These are phyloP conservation scores for Beaufortia kweichowensis DNA, from an alignment of 2,113 vertebrate species.

Conservation along the genomic window DNA sequence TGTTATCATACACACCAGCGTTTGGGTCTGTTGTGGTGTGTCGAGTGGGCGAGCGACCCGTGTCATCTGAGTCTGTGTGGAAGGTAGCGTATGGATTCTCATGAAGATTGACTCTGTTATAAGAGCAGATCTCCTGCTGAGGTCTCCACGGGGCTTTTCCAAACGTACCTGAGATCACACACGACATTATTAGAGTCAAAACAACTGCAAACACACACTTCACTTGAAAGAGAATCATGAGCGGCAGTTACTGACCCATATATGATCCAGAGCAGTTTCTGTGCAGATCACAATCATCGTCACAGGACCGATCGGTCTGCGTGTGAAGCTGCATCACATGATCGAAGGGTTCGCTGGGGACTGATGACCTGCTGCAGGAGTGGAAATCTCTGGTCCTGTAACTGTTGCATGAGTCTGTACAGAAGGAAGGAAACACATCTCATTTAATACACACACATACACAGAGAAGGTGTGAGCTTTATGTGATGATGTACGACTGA, in stretches of 20 bases:
- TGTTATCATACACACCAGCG: slow-evolving; percentile 70
- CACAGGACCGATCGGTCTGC: slow-evolving; percentile 66
- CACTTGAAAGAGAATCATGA: neutral
- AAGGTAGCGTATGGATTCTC: slow-evolving; percentile 73
- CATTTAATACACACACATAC: neutral
- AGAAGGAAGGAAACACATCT: slow-evolving; percentile 41
- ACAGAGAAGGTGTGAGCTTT: neutral
- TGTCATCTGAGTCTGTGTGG: slow-evolving; percentile 72
- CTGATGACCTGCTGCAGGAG: slow-evolving; percentile 60
- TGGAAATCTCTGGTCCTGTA: slow-evolving; percentile 78
- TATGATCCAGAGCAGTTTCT: slow-evolving; percentile 72
- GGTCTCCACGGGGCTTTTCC: slow-evolving; percentile 88
- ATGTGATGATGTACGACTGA: slow-evolving; percentile 37
- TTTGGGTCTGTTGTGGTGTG: slow-evolving; percentile 68
- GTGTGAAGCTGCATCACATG: slow-evolving; percentile 67
- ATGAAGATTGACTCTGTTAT: slow-evolving; percentile 66
- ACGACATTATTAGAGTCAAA: neutral
- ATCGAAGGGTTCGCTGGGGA: slow-evolving; percentile 77
- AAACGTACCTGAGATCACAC: slow-evolving; percentile 84
- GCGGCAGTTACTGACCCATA: slow-evolving; percentile 80
- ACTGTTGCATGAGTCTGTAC: slow-evolving; percentile 73
- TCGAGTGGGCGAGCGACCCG: slow-evolving; percentile 57
- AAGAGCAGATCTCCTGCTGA: slow-evolving; percentile 71
- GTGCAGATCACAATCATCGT: slow-evolving; percentile 65
- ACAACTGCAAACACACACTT: neutral